phyloP scores from a whole-genome alignment of 2,888 invertebrate species.

The Pterostichus niger region DNA sequence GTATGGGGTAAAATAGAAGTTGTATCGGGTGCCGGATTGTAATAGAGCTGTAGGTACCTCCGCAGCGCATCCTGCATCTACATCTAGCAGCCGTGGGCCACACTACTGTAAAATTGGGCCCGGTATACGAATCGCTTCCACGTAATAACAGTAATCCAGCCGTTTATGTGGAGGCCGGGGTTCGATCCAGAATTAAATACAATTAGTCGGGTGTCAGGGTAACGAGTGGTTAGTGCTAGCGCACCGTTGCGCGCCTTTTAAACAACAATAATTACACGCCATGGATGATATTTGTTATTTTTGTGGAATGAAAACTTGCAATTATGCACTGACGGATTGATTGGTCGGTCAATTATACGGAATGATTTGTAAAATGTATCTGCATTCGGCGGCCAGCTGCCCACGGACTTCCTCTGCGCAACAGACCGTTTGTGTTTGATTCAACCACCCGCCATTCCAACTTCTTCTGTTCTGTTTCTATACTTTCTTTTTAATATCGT shows the following conservation, averaged over 20 bases:
- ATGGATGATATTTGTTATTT: slow-evolving; percentile 70
- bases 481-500: background rate
- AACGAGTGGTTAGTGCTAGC: slow-evolving; percentile 56
- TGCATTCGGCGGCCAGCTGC: slow-evolving; percentile 25
- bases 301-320: slow-evolving; percentile 70
- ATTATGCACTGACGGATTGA: slow-evolving; percentile 69
- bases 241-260: slow-evolving; percentile 59
- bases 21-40: background rate
- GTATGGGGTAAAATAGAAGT: background rate
- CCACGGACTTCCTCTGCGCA: slow-evolving; percentile 9
- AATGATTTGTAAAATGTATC: slow-evolving; percentile 64
- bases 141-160: slow-evolving; percentile 63
- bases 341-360: slow-evolving; percentile 64
- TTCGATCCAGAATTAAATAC: slow-evolving; percentile 66
- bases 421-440: background rate
- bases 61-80: slow-evolving; percentile 1
- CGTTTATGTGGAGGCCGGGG: slow-evolving; percentile 51
- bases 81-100: slow-evolving; percentile 54
- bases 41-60: slow-evolving; percentile 61
- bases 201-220: slow-evolving; percentile 66
- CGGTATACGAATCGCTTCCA: slow-evolving; percentile 60
- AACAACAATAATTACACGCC: slow-evolving; percentile 70
- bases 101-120: slow-evolving; percentile 66
- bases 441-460: background rate
- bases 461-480: background rate